These are phyloP conservation scores for Drosophila kokeensis DNA, from an alignment of 2,888 invertebrate genomes.

Conservation along the genomic window DNA sequence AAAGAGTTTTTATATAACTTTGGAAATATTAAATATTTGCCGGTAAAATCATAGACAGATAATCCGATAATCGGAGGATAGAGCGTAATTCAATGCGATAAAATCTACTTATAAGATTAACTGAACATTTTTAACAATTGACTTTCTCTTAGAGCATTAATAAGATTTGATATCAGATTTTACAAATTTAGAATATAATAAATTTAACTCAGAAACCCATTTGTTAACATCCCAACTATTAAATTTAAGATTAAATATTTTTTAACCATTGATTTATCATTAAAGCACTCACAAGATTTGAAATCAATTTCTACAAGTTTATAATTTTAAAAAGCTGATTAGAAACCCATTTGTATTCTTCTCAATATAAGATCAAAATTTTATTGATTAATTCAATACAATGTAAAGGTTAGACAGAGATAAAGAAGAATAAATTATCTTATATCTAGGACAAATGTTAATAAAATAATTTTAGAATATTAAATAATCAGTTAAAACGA, in stretches of 20 bases:
- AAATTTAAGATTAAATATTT: not conserved
- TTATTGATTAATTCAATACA: not conserved
- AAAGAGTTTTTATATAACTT: not conserved
- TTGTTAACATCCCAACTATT: not conserved
- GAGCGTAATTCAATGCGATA: not conserved
- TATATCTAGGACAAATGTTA: not conserved
- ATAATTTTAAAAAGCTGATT: not conserved
- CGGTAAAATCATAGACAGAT: not conserved
- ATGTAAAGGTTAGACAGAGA: not conserved
- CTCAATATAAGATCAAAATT: not conserved
- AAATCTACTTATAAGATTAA: accelerated
- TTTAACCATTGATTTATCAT: not conserved
- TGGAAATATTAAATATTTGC: not conserved
- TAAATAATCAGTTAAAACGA: not conserved
- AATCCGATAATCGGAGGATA: not conserved
- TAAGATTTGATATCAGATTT: not conserved
- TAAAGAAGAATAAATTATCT: not conserved
- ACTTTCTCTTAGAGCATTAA: not conserved
- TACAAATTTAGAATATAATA: too few relatives aligned
- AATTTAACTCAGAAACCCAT: not conserved
- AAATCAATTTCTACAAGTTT: not conserved
- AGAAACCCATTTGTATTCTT: not conserved
- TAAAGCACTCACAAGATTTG: not conserved
- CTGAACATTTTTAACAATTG: not conserved
- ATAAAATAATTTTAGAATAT: not conserved